Conservation (phyloP, 2,113 vertebrate genomes). For the Neotoma lepida region DNA sequence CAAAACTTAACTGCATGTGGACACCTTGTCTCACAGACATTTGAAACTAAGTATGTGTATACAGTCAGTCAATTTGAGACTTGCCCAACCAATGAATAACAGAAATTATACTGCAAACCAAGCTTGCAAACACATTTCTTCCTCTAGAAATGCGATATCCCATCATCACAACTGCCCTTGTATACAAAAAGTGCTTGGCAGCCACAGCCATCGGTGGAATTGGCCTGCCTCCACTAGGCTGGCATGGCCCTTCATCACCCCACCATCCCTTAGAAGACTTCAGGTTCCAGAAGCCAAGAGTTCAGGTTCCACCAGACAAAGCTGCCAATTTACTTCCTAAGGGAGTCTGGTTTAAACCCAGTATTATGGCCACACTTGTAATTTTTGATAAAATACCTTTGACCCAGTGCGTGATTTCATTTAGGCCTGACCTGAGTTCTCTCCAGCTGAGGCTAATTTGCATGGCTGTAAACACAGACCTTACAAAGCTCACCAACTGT, state of each 20-base stretch:
- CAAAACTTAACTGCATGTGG: background rate
- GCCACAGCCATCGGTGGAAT: background rate
- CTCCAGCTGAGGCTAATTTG: slow-evolving; percentile 81
- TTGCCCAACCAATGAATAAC: background rate
- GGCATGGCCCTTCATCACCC: background rate
- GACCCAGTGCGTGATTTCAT: slow-evolving; percentile 67
- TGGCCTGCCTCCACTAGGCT: background rate
- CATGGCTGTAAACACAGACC: slow-evolving; percentile 79
- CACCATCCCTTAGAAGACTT: background rate
- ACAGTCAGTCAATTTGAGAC: background rate
- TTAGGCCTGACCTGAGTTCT: slow-evolving; percentile 70
- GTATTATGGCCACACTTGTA: slow-evolving; percentile 21
- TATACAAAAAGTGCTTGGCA: background rate
- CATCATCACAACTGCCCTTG: background rate
- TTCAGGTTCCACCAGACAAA: slow-evolving; percentile 47
- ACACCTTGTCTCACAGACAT: background rate
- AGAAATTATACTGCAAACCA: background rate
- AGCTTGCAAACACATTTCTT: background rate
- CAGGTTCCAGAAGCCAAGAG: slow-evolving; percentile 6
- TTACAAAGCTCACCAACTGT: slow-evolving; percentile 78
- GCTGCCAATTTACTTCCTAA: background rate
- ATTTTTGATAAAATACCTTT: slow-evolving; percentile 76
- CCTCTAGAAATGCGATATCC: background rate
- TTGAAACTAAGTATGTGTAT: background rate
- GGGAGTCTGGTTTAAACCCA: slow-evolving; percentile 11